Evolutionary conservation across 2,113 vertebrate species (phyloP).

Genomic region (Bothrops jararaca): DNA sequence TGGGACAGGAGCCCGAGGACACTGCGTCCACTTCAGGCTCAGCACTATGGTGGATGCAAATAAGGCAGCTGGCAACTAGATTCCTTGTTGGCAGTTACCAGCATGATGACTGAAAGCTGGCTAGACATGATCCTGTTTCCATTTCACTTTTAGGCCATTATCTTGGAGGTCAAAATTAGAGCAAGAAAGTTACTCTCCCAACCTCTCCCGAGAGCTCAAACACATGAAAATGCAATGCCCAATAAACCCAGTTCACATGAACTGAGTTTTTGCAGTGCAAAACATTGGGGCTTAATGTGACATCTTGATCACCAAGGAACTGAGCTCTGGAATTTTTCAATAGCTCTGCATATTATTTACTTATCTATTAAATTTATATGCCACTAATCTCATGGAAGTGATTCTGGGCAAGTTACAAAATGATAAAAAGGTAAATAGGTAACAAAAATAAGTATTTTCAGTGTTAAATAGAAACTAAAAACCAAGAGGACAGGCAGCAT

Average conservation of each 20-base stretch:
- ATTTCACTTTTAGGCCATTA: background rate
- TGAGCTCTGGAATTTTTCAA: background rate
- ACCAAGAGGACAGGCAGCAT: background rate
- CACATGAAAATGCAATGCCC: background rate
- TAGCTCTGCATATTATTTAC: background rate
- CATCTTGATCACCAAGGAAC: background rate
- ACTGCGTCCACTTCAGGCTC: background rate
- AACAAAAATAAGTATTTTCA: background rate
- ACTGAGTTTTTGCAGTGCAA: too few relatives aligned
- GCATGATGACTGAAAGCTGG: background rate
- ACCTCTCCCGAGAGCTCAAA: background rate
- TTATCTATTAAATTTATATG: background rate
- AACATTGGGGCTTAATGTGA: background rate
- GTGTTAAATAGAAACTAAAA: background rate
- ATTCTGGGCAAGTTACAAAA: background rate
- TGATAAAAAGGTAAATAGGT: background rate
- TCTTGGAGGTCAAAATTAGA: background rate
- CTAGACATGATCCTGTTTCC: conserved; percentile 17
- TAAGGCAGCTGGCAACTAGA: conserved; percentile 2
- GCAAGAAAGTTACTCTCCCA: background rate
- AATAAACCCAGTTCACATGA: background rate
- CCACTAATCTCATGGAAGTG: background rate
- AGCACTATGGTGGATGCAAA: conserved; percentile 22
- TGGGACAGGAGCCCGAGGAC: background rate
- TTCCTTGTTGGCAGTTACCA: conserved; percentile 37